phyloP scores from a whole-genome alignment of 2,113 vertebrate genomes.

The Collichthys lucidus region DNA sequence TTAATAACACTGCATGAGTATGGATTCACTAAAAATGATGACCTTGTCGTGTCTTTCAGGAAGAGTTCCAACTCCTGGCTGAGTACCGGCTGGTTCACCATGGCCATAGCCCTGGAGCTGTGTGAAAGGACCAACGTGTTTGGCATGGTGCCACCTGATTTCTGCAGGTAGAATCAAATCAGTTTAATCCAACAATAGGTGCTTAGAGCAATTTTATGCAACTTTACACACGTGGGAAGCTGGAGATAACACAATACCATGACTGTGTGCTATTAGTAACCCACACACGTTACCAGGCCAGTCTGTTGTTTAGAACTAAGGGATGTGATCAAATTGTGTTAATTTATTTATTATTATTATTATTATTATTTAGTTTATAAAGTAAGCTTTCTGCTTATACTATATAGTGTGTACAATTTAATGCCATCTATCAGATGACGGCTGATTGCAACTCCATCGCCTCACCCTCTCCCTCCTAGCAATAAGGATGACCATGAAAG shows the following conservation, averaged over 20 bases:
- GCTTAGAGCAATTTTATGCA: neutral
- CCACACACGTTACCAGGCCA: neutral
- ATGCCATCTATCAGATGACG: too few relatives aligned
- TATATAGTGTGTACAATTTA: too few relatives aligned
- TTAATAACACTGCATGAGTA: neutral
- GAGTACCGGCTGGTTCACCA: constrained; percentile 97
- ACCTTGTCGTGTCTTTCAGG: constrained; percentile 82
- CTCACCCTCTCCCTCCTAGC: too few relatives aligned
- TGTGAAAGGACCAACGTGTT: constrained; percentile 93
- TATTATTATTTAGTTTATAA: too few relatives aligned
- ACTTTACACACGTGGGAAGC: neutral
- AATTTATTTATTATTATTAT: neutral
- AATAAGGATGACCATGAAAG: too few relatives aligned
- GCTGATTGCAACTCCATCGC: too few relatives aligned
- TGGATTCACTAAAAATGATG: neutral
- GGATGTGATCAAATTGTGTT: neutral
- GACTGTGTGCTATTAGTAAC: neutral
- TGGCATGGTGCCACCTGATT: constrained; percentile 95
- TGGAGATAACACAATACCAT: neutral
- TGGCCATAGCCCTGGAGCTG: constrained; percentile 93
- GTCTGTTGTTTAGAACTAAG: neutral
- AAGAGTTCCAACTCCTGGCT: constrained; percentile 96
- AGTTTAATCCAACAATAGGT: neutral
- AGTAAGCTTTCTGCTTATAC: neutral
- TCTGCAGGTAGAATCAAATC: constrained; percentile 88